Evolutionary conservation across 2,797 vertebrate genomes (phyloP).

Genomic region (Hemibagrus guttatus): DNA sequence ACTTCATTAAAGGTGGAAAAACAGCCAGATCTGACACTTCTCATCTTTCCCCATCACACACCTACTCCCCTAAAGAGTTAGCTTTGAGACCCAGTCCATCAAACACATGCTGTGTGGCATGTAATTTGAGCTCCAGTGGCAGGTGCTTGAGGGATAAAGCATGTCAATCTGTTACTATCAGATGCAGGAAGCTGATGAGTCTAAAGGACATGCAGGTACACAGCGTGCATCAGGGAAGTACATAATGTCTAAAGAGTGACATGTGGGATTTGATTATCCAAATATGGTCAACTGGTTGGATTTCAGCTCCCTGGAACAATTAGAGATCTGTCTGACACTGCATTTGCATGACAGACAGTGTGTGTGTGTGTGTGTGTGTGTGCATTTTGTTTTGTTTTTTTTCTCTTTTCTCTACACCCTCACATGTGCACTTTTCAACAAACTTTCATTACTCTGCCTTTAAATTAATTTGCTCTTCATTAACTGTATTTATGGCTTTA

Average conservation of each 20-base stretch:
- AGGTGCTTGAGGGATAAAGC: slow-evolving; percentile 67
- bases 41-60: slow-evolving; percentile 23
- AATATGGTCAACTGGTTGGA: slow-evolving; percentile 59
- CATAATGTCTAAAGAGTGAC: slow-evolving; percentile 52
- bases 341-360: slow-evolving; percentile 67
- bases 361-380: not conserved
- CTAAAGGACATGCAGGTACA: slow-evolving; percentile 65
- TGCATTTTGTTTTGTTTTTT: not conserved
- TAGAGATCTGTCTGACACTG: slow-evolving; percentile 60
- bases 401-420: too few species aligned
- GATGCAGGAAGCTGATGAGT: slow-evolving; percentile 48
- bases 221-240: slow-evolving; percentile 61
- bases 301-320: slow-evolving; percentile 64
- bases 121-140: slow-evolving; percentile 71
- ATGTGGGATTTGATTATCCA: slow-evolving; percentile 50
- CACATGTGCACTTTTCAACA: not conserved
- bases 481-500: not conserved
- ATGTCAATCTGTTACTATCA: slow-evolving; percentile 53
- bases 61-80: slow-evolving; percentile 27
- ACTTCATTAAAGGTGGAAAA: slow-evolving; percentile 44
- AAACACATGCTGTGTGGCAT: slow-evolving; percentile 52
- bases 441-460: not conserved
- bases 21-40: slow-evolving; percentile 42
- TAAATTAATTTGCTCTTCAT: not conserved
- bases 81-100: slow-evolving; percentile 52